phyloP scores from a whole-genome alignment of 1,140 invertebrate species.

The Heliconius himera region DNA sequence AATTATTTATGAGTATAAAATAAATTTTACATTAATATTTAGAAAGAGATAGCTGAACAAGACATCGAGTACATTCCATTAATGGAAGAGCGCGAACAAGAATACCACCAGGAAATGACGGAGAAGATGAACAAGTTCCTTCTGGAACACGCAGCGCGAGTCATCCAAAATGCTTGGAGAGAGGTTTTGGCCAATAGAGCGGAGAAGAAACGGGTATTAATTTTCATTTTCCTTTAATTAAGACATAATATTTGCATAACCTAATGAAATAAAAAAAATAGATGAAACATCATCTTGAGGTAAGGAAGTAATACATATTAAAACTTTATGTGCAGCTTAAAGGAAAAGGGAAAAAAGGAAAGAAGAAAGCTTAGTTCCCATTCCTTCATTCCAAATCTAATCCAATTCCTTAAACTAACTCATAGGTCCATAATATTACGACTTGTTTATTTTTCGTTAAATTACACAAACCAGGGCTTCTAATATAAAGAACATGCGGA shows the following conservation, averaged over 20 bases:
- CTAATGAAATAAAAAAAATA: not conserved
- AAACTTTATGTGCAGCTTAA: slow-evolving; percentile 55
- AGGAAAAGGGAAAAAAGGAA: slow-evolving; percentile 68
- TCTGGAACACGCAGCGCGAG: slow-evolving; percentile 70
- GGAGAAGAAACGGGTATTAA: slow-evolving; percentile 73
- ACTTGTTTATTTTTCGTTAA: no score
- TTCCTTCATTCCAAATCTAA: slow-evolving; percentile 7
- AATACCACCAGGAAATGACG: slow-evolving; percentile 76
- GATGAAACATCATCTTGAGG: not conserved
- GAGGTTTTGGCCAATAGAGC: slow-evolving; percentile 67
- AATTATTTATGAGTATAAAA: no score
- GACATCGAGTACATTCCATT: slow-evolving; percentile 72
- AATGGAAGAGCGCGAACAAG: slow-evolving; percentile 76
- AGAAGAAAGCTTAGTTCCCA: slow-evolving; percentile 59
- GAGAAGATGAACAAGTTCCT: slow-evolving; percentile 74
- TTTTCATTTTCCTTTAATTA: no score
- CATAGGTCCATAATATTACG: no score
- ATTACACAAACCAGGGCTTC: no score
- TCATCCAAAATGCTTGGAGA: slow-evolving; percentile 74
- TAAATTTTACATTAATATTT: not conserved
- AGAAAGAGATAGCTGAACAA: slow-evolving; percentile 67
- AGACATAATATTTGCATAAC: no score
- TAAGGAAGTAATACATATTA: not conserved
- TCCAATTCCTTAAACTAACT: no score
- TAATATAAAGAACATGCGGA: no score